Evolutionary conservation across 2,113 vertebrate species (phyloP), one percentile per base, ranked within the genome.

Genomic region (Bettongia penicillata): DNA sequence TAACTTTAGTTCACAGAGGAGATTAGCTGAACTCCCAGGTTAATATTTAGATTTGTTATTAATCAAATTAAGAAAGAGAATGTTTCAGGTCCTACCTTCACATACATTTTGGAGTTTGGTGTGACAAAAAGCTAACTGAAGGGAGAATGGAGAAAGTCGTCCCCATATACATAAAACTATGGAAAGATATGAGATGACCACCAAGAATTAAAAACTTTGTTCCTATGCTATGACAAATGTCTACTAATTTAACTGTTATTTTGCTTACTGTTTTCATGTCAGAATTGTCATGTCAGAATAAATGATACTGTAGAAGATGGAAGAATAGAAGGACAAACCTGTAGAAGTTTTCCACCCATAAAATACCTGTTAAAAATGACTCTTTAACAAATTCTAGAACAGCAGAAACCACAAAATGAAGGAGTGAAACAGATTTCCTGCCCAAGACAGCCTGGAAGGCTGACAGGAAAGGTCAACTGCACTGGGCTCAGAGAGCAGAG

Each of bases 1-100:
- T n/a, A 84, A 84, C n/a, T 84, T 84, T 84, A 23, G 68, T 96
- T 43, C 52, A 95, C 95, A 95, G 31, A 93, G 90, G 25, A 90
- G 53, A 93, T 51, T 96, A 47, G 14, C 14, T 94, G 51, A 93
- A 93, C 51, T 90, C n/a, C 19, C 5, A 93, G 6, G 90, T 37
- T 37, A 93, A 90, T 52, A 90, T 90, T 95, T 48, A 92, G 50
- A 92, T 94, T 92, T 95, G 55, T 31, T 55, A 91, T 61, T 55
- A 94, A 95, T 43, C 91, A 90, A 51, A 96, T 50, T 91, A 90
- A 89, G 50, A 90, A 95, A 95, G 1, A 90, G 25, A 9, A 9
- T 57, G 26, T 57, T 55, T 55, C 55, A 57, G 28, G 14, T 68
- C 61, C 61, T 68, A 16, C 37, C 61, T 68, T 68, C 61, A 68